Conservation (phyloP, 2,888 invertebrate species). For the Eudemis profundana region DNA sequence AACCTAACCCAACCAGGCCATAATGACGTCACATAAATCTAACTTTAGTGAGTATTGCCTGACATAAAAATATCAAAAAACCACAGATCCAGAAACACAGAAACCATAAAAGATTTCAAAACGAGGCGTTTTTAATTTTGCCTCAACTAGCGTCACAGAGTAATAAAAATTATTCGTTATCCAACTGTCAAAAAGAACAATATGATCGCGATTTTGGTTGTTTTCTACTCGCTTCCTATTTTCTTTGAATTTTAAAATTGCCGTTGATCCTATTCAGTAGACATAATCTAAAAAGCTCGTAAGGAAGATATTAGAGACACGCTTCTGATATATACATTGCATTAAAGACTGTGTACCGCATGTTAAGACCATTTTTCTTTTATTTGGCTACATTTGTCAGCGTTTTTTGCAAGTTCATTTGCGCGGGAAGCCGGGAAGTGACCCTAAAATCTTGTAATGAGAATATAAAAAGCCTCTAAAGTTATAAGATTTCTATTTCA, state of each 20-base stretch:
- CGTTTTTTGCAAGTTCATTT: slow-evolving; percentile 46
- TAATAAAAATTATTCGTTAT: not conserved
- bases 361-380: slow-evolving; percentile 5
- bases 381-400: slow-evolving; percentile 26
- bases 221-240: slow-evolving; percentile 3
- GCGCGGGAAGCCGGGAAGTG: slow-evolving; percentile 61
- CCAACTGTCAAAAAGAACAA: slow-evolving; percentile 13
- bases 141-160: not conserved
- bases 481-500: slow-evolving; percentile 45
- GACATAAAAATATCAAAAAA: slow-evolving; percentile 47
- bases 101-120: not conserved
- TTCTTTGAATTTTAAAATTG: slow-evolving; percentile 25
- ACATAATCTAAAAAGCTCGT: not conserved
- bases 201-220: slow-evolving; percentile 8
- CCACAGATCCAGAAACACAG: slow-evolving; percentile 5
- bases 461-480: slow-evolving; percentile 26
- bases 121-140: slow-evolving; percentile 13
- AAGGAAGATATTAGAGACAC: not conserved
- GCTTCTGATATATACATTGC: not conserved
- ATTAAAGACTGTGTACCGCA: not conserved
- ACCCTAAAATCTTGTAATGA: slow-evolving; percentile 45
- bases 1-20: slow-evolving; percentile 90
- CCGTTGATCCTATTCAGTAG: not conserved
- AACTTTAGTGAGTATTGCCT: slow-evolving; percentile 59
- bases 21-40: slow-evolving; percentile 85